phyloP scores from a whole-genome alignment of 2,113 vertebrate species.

The Erythrocercus mccallii region DNA sequence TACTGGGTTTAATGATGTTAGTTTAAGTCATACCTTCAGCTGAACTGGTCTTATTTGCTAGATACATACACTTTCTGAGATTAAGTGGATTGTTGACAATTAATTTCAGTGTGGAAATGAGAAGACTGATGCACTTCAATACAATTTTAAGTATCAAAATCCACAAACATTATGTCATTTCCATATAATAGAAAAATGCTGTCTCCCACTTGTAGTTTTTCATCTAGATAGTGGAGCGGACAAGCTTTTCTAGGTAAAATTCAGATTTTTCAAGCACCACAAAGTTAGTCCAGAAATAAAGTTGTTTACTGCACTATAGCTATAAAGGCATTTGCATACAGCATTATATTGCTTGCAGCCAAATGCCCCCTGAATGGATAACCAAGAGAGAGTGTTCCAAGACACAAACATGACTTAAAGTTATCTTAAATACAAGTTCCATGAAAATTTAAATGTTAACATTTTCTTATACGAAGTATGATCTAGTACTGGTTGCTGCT shows the following conservation, averaged over 20 bases:
- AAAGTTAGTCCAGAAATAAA: background rate
- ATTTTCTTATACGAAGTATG: background rate
- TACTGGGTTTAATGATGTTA: background rate
- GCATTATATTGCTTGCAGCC: background rate
- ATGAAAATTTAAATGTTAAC: background rate
- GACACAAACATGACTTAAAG: background rate
- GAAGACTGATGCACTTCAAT: background rate
- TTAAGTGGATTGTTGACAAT: background rate
- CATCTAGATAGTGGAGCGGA: background rate
- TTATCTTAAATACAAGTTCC: background rate
- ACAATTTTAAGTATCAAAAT: background rate
- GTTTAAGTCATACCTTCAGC: background rate
- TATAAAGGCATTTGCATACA: background rate
- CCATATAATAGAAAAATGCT: background rate
- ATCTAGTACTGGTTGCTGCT: background rate
- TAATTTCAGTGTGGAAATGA: background rate
- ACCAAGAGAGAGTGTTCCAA: background rate
- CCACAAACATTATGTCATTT: background rate
- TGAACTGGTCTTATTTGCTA: background rate
- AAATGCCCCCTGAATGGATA: background rate
- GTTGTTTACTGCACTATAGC: background rate
- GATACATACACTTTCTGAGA: background rate
- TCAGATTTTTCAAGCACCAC: background rate
- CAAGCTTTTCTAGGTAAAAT: background rate
- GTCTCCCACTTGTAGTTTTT: background rate